Conservation (phyloP, 2,797 vertebrate genomes). For the Atherinosoma microstoma region DNA sequence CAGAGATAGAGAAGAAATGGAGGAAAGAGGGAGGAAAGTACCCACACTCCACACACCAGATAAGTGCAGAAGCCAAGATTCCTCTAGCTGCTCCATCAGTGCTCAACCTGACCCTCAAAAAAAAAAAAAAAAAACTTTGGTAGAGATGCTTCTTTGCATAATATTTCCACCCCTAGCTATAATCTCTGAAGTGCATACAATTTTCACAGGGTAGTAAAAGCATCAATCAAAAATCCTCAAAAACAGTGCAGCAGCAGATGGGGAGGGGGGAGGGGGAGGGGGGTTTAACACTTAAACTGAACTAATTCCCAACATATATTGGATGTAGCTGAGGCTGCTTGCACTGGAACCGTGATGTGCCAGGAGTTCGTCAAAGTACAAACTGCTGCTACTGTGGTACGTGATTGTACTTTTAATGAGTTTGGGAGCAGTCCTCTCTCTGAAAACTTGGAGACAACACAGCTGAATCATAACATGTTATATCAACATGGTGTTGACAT, state of each 20-base stretch:
- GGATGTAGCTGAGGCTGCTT: slow-evolving; percentile 26
- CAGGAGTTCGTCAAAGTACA: slow-evolving; percentile 58
- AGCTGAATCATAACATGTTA: slow-evolving; percentile 46
- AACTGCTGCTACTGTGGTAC: slow-evolving; percentile 44
- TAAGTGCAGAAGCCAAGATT: slow-evolving; percentile 85
- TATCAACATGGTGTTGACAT: slow-evolving; percentile 67
- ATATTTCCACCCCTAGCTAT: slow-evolving; percentile 57
- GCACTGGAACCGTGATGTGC: slow-evolving; percentile 17
- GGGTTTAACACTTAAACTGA: slow-evolving; percentile 37
- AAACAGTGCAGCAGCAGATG: slow-evolving; percentile 55
- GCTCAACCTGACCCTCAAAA: slow-evolving; percentile 73
- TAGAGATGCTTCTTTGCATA: slow-evolving; percentile 76
- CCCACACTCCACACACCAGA: slow-evolving; percentile 79
- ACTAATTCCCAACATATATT: slow-evolving; percentile 28
- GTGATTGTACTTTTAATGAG: slow-evolving; percentile 66
- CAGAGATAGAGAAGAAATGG: slow-evolving; percentile 85
- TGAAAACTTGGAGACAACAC: slow-evolving; percentile 57
- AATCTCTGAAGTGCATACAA: slow-evolving; percentile 50
- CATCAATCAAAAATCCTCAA: slow-evolving; percentile 58
- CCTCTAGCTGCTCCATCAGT: slow-evolving; percentile 76
- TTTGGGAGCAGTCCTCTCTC: slow-evolving; percentile 56
- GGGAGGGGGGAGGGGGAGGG: slow-evolving; percentile 40
- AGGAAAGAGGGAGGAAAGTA: slow-evolving; percentile 81
- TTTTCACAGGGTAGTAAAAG: slow-evolving; percentile 63
- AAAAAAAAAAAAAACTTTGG: slow-evolving; percentile 49